A percentile compares a stretch with the other conserved stretches of the same genome.
phyloP scores from a whole-genome alignment of 2,888 invertebrate species.

The Lymantria dispar region DNA sequence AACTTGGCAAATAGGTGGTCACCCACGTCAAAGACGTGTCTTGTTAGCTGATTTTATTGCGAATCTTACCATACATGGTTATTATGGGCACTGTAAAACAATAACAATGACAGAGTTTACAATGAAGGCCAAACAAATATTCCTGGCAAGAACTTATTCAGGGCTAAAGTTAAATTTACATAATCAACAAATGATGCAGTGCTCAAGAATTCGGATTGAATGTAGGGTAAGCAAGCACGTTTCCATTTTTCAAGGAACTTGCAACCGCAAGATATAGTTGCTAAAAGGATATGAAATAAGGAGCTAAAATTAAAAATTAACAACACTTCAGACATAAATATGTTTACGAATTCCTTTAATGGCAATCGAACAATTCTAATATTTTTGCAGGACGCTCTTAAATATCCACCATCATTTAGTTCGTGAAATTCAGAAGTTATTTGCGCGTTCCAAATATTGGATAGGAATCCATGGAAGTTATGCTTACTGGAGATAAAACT shows the following conservation, averaged over 20 bases:
- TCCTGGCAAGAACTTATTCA: constrained; percentile 29
- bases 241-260: constrained; percentile 13
- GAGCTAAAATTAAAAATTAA: not conserved
- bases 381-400: not conserved
- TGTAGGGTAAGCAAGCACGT: constrained; percentile 19
- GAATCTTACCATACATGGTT: constrained; percentile 54
- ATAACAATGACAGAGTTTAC: constrained; percentile 45
- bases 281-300: constrained; percentile 5
- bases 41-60: constrained; percentile 58
- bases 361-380: not conserved
- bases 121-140: constrained; percentile 43
- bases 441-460: constrained; percentile 51
- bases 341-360: not conserved
- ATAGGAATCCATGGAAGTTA: constrained; percentile 67
- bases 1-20: constrained; percentile 52
- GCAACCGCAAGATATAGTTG: constrained; percentile 12
- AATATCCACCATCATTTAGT: not conserved
- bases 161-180: constrained; percentile 14
- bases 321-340: not conserved
- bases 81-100: constrained; percentile 46
- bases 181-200: constrained; percentile 23
- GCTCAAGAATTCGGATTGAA: constrained; percentile 23
- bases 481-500: constrained; percentile 53
- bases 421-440: constrained; percentile 52
- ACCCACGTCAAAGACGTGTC: constrained; percentile 67